These are phyloP conservation scores for Schlechtendalia chinensis DNA, from an alignment of 1,140 invertebrate genomes.

Conservation along the genomic window DNA sequence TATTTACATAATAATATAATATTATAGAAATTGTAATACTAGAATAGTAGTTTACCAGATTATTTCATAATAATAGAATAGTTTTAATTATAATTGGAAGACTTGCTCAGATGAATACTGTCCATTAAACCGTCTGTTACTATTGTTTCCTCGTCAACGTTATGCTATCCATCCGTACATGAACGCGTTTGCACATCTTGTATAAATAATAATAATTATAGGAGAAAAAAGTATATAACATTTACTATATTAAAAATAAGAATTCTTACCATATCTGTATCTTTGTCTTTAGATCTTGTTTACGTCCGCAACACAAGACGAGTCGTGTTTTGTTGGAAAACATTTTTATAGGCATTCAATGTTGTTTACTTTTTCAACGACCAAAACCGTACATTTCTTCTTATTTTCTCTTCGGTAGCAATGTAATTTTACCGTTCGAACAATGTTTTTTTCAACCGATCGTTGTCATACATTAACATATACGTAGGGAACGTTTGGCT, in stretches of 20 bases:
- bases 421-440: neutral
- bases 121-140: neutral
- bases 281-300: too few relatives aligned
- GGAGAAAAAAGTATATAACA: too few relatives aligned
- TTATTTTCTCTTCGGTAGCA: too few relatives aligned
- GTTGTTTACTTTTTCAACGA: constrained; percentile 37
- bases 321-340: constrained; percentile 28
- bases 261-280: too few relatives aligned
- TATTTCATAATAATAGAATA: too few relatives aligned
- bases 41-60: too few relatives aligned
- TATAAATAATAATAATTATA: neutral
- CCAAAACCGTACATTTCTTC: too few relatives aligned
- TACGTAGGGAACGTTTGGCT: neutral
- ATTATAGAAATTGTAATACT: too few relatives aligned
- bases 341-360: neutral
- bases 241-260: too few relatives aligned
- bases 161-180: neutral
- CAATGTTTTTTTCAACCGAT: neutral
- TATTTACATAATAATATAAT: too few relatives aligned
- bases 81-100: neutral
- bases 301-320: too few relatives aligned
- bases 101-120: accelerated
- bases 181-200: neutral
- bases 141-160: too few relatives aligned
- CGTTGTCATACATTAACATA: neutral